Evolutionary conservation across 2,888 invertebrate genomes (phyloP).

Genomic region (Tenthredo scrophulariae): DNA sequence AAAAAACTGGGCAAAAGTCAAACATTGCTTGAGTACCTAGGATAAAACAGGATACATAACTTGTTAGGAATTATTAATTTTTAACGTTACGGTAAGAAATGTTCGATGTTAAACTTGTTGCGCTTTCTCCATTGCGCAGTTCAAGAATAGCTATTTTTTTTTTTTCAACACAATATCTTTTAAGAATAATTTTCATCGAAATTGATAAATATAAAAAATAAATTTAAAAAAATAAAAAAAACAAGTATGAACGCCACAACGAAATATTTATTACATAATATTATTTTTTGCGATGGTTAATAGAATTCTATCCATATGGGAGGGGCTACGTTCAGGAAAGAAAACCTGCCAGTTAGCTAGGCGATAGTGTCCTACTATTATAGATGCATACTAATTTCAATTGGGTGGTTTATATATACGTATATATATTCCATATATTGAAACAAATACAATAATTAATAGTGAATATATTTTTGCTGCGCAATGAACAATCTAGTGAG

Average conservation of each 20-base stretch:
- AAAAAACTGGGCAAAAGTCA: slow-evolving; percentile 56
- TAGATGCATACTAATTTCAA: background rate
- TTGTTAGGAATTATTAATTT: slow-evolving; percentile 62
- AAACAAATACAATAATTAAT: slow-evolving; percentile 52
- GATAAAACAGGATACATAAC: slow-evolving; percentile 58
- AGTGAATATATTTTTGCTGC: slow-evolving; percentile 63
- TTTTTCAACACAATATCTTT: background rate
- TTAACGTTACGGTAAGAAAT: slow-evolving; percentile 62
- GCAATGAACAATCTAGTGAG: slow-evolving; percentile 61
- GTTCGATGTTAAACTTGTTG: slow-evolving; percentile 68
- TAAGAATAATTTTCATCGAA: background rate
- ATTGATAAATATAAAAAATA: background rate
- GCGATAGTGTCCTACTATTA: background rate
- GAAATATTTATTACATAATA: slow-evolving; percentile 19
- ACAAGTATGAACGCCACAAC: slow-evolving; percentile 24
- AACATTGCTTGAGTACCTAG: slow-evolving; percentile 64
- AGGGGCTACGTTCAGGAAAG: background rate
- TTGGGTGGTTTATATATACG: background rate
- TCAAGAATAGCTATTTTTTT: slow-evolving; percentile 58
- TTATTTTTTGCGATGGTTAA: background rate
- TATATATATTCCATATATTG: slow-evolving; percentile 18
- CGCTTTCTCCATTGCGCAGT: slow-evolving; percentile 67
- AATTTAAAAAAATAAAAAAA: background rate
- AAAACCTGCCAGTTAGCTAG: background rate
- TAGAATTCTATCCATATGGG: background rate